Conservation (phyloP, 2,888 invertebrate species). For the Drosophila antonietae region DNA sequence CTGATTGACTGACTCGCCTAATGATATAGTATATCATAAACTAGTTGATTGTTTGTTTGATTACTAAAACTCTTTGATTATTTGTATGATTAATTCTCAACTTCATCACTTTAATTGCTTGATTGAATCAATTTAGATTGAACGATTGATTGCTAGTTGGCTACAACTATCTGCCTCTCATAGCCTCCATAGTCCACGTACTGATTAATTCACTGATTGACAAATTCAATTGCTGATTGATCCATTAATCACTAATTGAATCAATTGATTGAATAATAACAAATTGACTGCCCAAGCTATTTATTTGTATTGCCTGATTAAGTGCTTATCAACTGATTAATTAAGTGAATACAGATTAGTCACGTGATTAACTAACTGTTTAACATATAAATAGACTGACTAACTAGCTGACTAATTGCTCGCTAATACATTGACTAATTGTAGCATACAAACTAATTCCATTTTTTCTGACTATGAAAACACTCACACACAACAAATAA, state of each 20-base stretch:
- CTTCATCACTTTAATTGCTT: too few relatives aligned
- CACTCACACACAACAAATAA: background rate
- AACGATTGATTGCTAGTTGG: background rate
- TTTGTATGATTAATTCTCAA: too few relatives aligned
- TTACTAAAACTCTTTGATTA: too few relatives aligned
- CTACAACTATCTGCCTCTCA: background rate
- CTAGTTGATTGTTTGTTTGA: too few relatives aligned
- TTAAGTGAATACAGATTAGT: background rate
- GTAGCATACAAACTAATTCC: background rate
- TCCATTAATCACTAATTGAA: background rate
- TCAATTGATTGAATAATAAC: background rate
- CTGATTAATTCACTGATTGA: constrained; percentile 2
- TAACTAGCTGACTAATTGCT: background rate
- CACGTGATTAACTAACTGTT: background rate
- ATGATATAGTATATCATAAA: too few relatives aligned
- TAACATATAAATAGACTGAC: background rate
- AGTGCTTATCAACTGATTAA: background rate
- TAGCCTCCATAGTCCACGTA: background rate
- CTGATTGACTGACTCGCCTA: background rate
- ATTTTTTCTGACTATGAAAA: background rate
- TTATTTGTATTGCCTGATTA: background rate
- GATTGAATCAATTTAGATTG: background rate
- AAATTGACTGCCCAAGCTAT: too few relatives aligned
- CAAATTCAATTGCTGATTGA: background rate
- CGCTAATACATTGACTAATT: background rate